Percentiles rank a stretch among this genome's conserved stretches.
These are phyloP conservation scores for Tragelaphus oryx DNA, from an alignment of 2,797 vertebrate genomes.

Conservation along the genomic window DNA sequence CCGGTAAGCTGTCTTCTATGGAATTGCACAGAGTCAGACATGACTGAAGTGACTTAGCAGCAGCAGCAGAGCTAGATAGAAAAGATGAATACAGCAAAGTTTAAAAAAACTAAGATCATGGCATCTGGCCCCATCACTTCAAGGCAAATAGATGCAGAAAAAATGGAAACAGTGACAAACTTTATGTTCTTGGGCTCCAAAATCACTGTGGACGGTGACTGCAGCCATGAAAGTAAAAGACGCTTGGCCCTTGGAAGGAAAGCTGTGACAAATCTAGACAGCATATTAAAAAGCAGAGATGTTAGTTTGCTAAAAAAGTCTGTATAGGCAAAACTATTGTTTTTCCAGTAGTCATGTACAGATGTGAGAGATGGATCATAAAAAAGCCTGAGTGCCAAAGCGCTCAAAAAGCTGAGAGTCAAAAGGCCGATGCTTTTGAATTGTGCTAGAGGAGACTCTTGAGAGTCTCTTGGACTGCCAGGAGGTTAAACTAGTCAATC, in stretches of 20 bases:
- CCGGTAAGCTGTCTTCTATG: too few relatives aligned
- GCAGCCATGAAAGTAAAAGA: not conserved
- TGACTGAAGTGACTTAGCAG: too few relatives aligned
- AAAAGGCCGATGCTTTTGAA: not conserved
- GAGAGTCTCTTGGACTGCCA: not conserved
- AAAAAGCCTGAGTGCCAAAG: not conserved
- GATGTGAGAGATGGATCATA: not conserved
- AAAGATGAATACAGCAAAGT: not conserved
- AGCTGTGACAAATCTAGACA: not conserved
- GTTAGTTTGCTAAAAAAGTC: not conserved
- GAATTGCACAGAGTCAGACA: too few relatives aligned
- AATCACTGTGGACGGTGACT: not conserved
- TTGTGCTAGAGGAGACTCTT: not conserved
- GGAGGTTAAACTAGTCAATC: not conserved
- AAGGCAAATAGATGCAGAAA: not conserved
- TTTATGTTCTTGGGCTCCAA: not conserved
- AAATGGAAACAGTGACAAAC: not conserved
- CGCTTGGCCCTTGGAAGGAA: not conserved
- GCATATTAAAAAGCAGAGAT: not conserved
- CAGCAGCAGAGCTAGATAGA: not conserved
- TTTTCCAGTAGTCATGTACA: not conserved
- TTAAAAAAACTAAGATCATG: not conserved
- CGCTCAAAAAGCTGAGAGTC: not conserved
- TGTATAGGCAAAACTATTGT: not conserved
- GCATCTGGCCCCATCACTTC: not conserved